phyloP scores from a whole-genome alignment of 2,113 vertebrate species.

The Amazona guildingii region DNA sequence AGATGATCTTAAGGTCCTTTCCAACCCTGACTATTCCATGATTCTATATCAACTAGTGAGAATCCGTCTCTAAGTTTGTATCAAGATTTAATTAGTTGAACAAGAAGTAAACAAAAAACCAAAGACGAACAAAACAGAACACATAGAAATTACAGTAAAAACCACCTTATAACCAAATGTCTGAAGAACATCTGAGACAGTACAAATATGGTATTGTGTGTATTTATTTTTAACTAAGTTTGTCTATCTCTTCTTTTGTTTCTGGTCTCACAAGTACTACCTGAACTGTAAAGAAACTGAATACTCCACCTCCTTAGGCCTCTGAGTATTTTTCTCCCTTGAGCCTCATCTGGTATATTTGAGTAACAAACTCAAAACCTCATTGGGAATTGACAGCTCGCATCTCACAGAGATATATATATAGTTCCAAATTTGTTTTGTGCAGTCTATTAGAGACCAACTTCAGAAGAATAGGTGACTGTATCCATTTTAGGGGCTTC shows the following conservation, averaged over 20 bases:
- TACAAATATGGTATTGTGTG: background rate
- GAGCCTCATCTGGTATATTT: background rate
- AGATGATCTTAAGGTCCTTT: no score
- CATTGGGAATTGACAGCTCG: background rate
- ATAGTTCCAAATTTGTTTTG: fast-evolving
- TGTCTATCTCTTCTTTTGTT: background rate
- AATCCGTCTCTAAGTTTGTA: background rate
- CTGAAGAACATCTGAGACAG: background rate
- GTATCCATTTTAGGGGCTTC: background rate
- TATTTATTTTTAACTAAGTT: background rate
- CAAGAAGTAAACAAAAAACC: background rate
- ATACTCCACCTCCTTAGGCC: background rate
- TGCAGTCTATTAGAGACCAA: background rate
- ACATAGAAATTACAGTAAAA: background rate
- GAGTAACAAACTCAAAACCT: background rate
- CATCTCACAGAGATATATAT: background rate
- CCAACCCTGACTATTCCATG: no score
- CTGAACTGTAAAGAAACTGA: background rate
- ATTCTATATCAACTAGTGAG: background rate
- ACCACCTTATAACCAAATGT: background rate
- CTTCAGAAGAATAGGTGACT: background rate
- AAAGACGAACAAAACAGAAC: background rate
- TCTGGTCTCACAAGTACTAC: background rate
- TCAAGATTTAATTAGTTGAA: background rate
- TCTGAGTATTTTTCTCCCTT: background rate